A percentile compares a stretch with the other conserved stretches of the same genome.
Evolutionary conservation across 2,888 invertebrate species (phyloP).

Genomic region (Willowsia nigromaculata): DNA sequence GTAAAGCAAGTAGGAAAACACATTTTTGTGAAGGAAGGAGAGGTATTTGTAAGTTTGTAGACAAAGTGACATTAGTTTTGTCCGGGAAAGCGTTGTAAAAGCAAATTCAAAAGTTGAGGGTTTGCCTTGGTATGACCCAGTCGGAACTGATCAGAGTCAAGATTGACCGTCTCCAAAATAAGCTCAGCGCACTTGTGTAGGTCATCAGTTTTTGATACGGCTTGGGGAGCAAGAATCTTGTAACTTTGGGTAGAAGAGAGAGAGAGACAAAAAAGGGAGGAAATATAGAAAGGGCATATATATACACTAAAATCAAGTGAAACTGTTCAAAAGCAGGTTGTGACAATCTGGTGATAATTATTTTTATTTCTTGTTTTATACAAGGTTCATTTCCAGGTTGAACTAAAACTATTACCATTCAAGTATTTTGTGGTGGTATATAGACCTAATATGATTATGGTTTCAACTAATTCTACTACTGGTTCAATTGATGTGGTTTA

Average conservation of each 20-base stretch:
- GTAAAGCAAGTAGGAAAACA: too few relatives aligned
- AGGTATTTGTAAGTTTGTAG: background rate
- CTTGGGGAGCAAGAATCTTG: conserved; percentile 99
- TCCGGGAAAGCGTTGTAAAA: background rate
- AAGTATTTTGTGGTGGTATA: background rate
- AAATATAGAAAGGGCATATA: conserved; percentile 12
- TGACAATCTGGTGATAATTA: background rate
- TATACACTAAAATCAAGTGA: background rate
- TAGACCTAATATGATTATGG: too few relatives aligned
- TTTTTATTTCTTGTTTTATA: background rate
- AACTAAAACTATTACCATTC: background rate
- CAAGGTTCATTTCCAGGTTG: background rate
- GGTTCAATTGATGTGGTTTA: too few relatives aligned
- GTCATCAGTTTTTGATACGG: conserved; percentile 87
- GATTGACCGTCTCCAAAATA: conserved; percentile 90
- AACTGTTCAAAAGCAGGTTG: background rate
- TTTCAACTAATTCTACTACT: too few relatives aligned
- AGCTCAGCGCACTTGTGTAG: conserved; percentile 91
- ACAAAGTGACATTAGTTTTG: background rate
- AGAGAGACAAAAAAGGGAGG: conserved; percentile 56
- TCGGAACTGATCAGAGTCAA: conserved; percentile 96
- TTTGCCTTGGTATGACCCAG: conserved; percentile 98
- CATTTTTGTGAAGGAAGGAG: background rate
- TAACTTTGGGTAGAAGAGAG: conserved; percentile 87
- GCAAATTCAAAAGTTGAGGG: conserved; percentile 23